Evolutionary conservation across 2,113 vertebrate genomes (phyloP).

Genomic region (Limanda limanda): DNA sequence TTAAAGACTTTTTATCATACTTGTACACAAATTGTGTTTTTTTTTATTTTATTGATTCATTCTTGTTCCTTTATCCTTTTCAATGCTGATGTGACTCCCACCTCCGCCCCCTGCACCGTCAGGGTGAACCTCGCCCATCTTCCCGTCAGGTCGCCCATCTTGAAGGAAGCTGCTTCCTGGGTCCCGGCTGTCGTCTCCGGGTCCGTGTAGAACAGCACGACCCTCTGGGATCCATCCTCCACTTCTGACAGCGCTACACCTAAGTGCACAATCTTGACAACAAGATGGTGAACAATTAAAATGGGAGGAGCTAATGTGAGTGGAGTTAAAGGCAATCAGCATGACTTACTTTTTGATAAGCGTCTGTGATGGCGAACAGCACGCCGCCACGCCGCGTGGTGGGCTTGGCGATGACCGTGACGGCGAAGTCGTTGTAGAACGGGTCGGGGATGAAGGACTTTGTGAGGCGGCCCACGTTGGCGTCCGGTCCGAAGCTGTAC

Average conservation of each 20-base stretch:
- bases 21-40: too few species aligned
- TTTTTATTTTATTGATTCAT: too few species aligned
- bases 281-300: neutral
- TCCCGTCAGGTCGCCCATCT: conserved; percentile 90
- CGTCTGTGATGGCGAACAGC: conserved; percentile 93
- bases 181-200: conserved; percentile 79
- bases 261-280: conserved; percentile 86
- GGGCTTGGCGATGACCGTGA: conserved; percentile 87
- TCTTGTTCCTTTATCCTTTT: too few species aligned
- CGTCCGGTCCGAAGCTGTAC: conserved; percentile 89
- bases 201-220: conserved; percentile 93
- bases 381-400: conserved; percentile 85
- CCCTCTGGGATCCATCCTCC: conserved; percentile 87
- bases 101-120: conserved; percentile 84
- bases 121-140: conserved; percentile 91
- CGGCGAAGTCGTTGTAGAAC: conserved; percentile 90
- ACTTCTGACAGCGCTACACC: conserved; percentile 87
- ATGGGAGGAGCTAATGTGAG: neutral
- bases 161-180: conserved; percentile 89
- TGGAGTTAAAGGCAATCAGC: rapidly evolving
- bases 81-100: neutral
- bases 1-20: too few species aligned
- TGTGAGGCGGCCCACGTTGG: conserved; percentile 92
- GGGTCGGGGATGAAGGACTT: conserved; percentile 87
- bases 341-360: conserved; percentile 82